Base-by-base conservation (phyloP, 2,888 invertebrate genomes). In the Clanis bilineata region DNA sequence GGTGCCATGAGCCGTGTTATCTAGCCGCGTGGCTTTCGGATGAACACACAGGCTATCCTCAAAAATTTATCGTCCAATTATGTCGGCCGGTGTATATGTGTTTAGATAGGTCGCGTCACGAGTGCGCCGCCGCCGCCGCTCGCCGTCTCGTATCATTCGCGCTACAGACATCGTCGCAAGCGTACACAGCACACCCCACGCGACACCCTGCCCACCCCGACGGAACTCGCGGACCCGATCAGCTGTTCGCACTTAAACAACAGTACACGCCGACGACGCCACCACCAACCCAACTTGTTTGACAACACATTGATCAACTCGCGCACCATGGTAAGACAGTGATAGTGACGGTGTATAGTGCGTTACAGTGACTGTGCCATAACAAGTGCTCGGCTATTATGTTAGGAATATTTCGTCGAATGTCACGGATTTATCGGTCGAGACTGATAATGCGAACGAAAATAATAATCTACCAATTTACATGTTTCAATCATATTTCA, bases 251-350 rank as follows among this genome's bases (percentile, higher is more conserved):
- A 71, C 64, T 70, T 69, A 71, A 69, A 69, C 67, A 62, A 69
- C 64, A 66, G 72, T 70, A 67, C 68, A 71, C 77, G n/a, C 77
- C 72, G 76, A 76, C 66, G 69, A 67, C 69, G 68, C 47, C 47
- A 69, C 67, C 64, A 68, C 69, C 71, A 63, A 67, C 72, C 64
- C 66, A 72, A 73, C 71, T 77, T 80, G 79, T 80, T 80, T 79
- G 73, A 78, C 73, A 78, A 80, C 77, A 79, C 71, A 70, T 71
- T 70, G 64, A 72, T 66, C 64, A 70, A 66, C 60, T 67, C 68
- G 62, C 73, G 69, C 87, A 89, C 71, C 79, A 91, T 91, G 90
- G 90, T 91, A 91, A 91, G 90, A 62, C 70, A 75, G 82, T 85
- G 86, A 67, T 64, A 79, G 86, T 86, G 85, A 74, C 69, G 77